Percentiles rank a stretch among this genome's conserved stretches.
Evolutionary conservation across 2,113 vertebrate species (phyloP).

Genomic region (Dryoscopus gambensis): DNA sequence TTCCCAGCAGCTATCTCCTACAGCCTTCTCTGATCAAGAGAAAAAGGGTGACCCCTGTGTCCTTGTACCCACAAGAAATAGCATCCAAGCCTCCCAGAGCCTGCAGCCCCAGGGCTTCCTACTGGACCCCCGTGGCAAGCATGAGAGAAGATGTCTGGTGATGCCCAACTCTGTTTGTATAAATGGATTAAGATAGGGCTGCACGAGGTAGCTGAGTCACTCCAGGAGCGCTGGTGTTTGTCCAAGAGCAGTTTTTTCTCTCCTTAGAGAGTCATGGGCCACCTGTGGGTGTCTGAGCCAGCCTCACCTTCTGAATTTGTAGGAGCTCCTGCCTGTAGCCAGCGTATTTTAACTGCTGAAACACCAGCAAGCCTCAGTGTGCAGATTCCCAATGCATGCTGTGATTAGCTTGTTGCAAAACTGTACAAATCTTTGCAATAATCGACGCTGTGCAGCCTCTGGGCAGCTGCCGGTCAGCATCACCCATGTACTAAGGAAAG

Average conservation of each 20-base stretch:
- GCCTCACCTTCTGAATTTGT: not conserved
- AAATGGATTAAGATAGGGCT: not conserved
- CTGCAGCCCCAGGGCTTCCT: not conserved
- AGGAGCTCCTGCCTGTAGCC: not conserved
- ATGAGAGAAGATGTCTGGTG: not conserved
- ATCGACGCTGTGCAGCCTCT: too few relatives aligned
- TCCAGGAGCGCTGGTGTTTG: not conserved
- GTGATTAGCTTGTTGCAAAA: not conserved
- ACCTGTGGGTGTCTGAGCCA: not conserved
- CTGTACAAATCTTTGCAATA: not conserved
- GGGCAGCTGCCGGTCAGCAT: too few relatives aligned
- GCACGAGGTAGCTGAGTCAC: not conserved
- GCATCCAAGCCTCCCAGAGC: not conserved
- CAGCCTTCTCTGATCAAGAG: not conserved
- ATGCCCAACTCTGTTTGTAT: not conserved
- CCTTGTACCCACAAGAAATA: not conserved
- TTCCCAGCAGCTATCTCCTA: not conserved
- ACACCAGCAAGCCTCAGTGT: not conserved
- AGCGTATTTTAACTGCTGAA: not conserved
- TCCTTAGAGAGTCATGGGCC: not conserved
- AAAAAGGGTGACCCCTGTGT: not conserved
- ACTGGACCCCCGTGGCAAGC: not conserved
- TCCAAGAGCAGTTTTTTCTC: not conserved
- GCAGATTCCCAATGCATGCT: not conserved
- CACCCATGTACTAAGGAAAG: not conserved